phyloP scores from a whole-genome alignment of 1,140 invertebrate species.

The Drosophila simulans region DNA sequence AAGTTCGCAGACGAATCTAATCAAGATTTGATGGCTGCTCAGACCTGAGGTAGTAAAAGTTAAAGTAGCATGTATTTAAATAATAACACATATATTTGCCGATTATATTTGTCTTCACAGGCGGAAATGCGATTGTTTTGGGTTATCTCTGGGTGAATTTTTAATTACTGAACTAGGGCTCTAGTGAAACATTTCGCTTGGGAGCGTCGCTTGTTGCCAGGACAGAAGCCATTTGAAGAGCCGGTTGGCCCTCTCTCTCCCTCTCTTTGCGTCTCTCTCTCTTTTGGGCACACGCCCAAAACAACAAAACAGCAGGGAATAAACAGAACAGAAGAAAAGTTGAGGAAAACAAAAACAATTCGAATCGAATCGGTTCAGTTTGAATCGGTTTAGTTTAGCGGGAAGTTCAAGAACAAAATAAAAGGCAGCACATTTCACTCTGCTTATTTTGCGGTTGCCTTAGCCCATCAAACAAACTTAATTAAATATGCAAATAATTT shows the following conservation, averaged over 20 bases:
- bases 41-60: neutral
- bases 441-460: conserved; percentile 9
- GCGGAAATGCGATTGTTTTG: neutral
- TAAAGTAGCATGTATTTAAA: neutral
- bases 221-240: conserved; percentile 35
- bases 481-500: conserved; percentile 64
- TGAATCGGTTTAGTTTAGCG: conserved; percentile 25
- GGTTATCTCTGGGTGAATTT: conserved; percentile 4
- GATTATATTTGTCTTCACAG: neutral
- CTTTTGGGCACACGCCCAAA: conserved; percentile 57
- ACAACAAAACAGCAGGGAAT: conserved; percentile 33
- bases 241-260: neutral
- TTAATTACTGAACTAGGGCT: conserved; percentile 12
- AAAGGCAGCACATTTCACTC: conserved; percentile 26
- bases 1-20: conserved; percentile 31
- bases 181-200: conserved; percentile 23
- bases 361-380: conserved; percentile 26
- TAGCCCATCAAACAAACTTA: conserved; percentile 33
- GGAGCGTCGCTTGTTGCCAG: conserved; percentile 42
- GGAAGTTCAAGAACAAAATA: conserved; percentile 60
- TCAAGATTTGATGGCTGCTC: conserved; percentile 11
- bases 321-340: conserved; percentile 22
- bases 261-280: conserved; percentile 18
- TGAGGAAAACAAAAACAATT: conserved; percentile 19
- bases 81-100: neutral